A percentile compares a stretch with the other conserved stretches of the same genome.
phyloP scores from a whole-genome alignment of 2,113 vertebrate genomes.

The Myanophis thanlyinensis region DNA sequence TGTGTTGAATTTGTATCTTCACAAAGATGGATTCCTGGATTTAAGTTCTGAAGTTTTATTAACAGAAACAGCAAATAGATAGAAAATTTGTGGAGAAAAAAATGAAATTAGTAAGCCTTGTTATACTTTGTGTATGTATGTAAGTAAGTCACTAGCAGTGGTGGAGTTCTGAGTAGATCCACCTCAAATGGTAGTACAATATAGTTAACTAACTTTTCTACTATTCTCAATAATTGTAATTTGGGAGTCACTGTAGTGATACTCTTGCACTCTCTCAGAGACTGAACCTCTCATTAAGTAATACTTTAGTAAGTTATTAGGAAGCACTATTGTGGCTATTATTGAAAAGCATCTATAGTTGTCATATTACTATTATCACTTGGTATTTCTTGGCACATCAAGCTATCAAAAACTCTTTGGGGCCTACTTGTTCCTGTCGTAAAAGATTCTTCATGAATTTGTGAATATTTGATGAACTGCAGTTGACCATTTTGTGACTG shows the following conservation, averaged over 20 bases:
- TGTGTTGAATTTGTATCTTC: neutral
- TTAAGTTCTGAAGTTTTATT: neutral
- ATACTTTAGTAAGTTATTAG: neutral
- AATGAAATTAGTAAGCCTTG: neutral
- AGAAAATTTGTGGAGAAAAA: neutral
- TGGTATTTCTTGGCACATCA: neutral
- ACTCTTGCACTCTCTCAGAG: neutral
- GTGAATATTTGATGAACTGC: neutral
- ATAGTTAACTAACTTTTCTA: neutral
- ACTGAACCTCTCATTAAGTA: neutral
- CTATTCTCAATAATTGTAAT: neutral
- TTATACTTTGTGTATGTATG: neutral
- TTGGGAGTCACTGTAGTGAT: neutral
- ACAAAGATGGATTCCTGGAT: neutral
- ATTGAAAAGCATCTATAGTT: neutral
- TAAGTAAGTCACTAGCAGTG: neutral
- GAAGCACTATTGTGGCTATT: neutral
- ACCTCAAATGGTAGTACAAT: neutral
- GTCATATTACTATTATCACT: neutral
- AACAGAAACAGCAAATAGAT: neutral
- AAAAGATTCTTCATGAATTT: neutral
- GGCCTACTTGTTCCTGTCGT: neutral
- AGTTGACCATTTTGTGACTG: slow-evolving; percentile 29
- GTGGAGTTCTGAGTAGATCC: neutral
- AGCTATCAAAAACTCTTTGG: neutral